Evolutionary conservation across 2,113 vertebrate genomes (phyloP).

Genomic region (Scopus umbretta): DNA sequence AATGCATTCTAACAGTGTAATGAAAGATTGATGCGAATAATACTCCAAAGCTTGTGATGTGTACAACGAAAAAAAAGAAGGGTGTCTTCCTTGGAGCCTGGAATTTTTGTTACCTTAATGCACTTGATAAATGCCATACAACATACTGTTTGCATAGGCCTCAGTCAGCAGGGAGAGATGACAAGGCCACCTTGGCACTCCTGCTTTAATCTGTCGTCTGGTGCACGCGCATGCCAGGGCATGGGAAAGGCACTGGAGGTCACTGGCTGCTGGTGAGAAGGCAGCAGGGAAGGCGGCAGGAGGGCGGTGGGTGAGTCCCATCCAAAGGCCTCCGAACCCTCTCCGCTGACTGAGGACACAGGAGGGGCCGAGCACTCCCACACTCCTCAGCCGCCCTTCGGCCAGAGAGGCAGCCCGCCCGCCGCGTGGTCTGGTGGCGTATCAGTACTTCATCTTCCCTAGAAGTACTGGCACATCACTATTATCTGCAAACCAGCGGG

Average conservation of each 20-base stretch:
- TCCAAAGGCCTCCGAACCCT: neutral
- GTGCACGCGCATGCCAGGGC: neutral
- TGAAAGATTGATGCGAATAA: neutral
- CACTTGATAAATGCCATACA: neutral
- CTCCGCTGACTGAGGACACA: neutral
- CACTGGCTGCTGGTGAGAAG: neutral
- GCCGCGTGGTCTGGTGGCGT: rapidly evolving
- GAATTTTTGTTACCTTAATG: neutral
- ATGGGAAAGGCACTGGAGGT: neutral
- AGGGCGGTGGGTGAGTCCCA: neutral
- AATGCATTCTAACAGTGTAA: neutral
- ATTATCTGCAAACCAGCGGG: neutral
- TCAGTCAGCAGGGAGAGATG: neutral
- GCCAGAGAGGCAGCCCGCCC: neutral
- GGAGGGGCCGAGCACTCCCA: neutral
- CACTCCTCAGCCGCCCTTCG: neutral
- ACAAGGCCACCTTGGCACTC: neutral
- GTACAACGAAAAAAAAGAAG: neutral
- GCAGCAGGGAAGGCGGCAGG: neutral
- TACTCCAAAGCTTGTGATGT: neutral
- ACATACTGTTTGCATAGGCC: neutral
- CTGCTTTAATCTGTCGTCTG: neutral
- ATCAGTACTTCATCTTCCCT: neutral
- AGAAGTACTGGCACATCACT: neutral
- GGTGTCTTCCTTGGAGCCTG: neutral